Base-by-base conservation (phyloP, 2,888 invertebrate species). In the Diarsia rubi region DNA sequence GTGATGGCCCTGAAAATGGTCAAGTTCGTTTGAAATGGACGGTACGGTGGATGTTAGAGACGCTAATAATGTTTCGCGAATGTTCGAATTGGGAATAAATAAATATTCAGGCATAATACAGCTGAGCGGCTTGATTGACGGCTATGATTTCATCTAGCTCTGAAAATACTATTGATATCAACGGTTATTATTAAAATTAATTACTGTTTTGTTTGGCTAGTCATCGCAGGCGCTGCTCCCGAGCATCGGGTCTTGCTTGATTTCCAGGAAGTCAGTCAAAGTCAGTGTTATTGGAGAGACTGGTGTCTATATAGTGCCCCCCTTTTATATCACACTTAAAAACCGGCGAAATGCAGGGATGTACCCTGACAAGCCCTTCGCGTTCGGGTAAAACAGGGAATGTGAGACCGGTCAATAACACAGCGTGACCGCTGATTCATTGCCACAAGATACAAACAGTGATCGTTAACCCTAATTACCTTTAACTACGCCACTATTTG, bases 381-480 rank as follows among this genome's bases (percentile, higher is more conserved):
- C 12, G 3, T 62, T n/a, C 9, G 16, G 3, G 14, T n/a, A 42
- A 42, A n/a, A n/a, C n/a, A n/a, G 31, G 14, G 9, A 42, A 42
- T 44, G n/a, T 37, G 37, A 37, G 37, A 37, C 37, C 6, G 37
- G 37, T 37, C n/a, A 66, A 59, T 21, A 21, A 78, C 45, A 24
- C 49, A 73, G 11, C 37, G 60, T 70, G 59, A 27, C 24, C 1
- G 27, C 24, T 62, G 14, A 45, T 70, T 60, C 9, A 68, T 65
- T 62, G 60, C 54, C 37, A 80, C 63, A 57, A 75, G 63, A 75
- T 60, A 65, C 19, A 37, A 72, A 52, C 31, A 42, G 60, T 68
- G 49, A 60, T 77, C 73, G 24, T 82, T 77, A 73, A 54, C 73
- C 44, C 27, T 68, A 82, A 84, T 82, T 68, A 27, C 27, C 14